Base-by-base conservation (phyloP, 2,888 invertebrate genomes). In the Ommatoiulus sabulosus region DNA sequence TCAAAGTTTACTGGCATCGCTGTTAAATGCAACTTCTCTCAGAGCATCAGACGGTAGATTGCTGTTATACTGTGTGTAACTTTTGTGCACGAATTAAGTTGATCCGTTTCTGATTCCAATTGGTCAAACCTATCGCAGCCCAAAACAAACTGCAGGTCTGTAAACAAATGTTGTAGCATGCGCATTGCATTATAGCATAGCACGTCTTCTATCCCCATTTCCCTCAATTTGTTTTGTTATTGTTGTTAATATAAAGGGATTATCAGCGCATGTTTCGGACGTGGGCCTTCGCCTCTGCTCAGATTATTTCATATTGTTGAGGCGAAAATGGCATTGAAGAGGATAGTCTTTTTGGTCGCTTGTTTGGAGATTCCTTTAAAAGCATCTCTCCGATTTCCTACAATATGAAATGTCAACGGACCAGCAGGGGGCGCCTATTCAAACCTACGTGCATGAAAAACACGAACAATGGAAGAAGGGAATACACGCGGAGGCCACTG, bases 401-500 rank as follows among this genome's bases (percentile, higher is more conserved):
- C 85, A 85, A 85, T 85, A 85, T 85, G 44, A 44, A 44, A 85
- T 85, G 85, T 85, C 85, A 85, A 85, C 85, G 85, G 85, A 85
- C 85, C 85, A 35, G 44, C 85, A 44, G 85, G 85, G 43, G 43
- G 85, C 20, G 63, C 63, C 63, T 20, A 52, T 63, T 63, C 63
- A 63, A 63, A 63, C 63, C 63, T 20, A 63, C 63, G 20, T n/a
- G n/a, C 63, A 63, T 63, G 63, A 63, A 63, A 63, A 63, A 63
- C 63, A 15, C n/a, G 63, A n/a, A 63, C 63, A 63, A 63, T 63
- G 20, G 63, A 63, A 12, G 20, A 20, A 4, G n/a, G 63, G 63
- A 63, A 63, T 63, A 20, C 63, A 63, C 63, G 63, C 20, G 20
- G 63, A 63, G 63, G 63, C 63, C 63, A 63, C 63, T 63, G 63